Conservation (phyloP, 2,797 vertebrate genomes). For the Oreochromis mossambicus region DNA sequence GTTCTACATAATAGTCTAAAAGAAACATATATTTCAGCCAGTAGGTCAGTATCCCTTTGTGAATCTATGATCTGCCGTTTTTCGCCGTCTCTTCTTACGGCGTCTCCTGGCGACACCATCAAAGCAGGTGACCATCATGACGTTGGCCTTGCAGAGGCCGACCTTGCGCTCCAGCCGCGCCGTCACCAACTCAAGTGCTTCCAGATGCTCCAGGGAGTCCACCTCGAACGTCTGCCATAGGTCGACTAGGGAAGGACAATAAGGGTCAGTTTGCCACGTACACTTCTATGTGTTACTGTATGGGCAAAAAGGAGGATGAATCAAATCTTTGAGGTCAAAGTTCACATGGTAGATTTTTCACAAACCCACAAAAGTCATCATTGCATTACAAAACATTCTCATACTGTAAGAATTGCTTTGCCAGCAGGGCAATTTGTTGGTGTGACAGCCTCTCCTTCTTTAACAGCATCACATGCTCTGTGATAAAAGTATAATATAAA, state of each 20-base stretch:
- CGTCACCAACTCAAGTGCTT: conserved; percentile 86
- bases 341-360: neutral
- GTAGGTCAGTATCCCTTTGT: conserved; percentile 4
- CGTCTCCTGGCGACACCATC: conserved; percentile 80
- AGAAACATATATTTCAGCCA: neutral
- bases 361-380: neutral
- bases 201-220: conserved; percentile 90
- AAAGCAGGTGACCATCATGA: conserved; percentile 93
- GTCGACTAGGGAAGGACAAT: conserved; percentile 76
- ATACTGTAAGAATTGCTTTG: neutral
- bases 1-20: neutral
- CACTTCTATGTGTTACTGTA: neutral
- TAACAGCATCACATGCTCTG: neutral
- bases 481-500: accelerated
- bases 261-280: neutral
- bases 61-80: conserved; percentile 11
- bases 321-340: neutral
- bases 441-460: neutral
- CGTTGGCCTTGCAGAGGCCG: conserved; percentile 88
- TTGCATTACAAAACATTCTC: neutral
- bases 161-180: conserved; percentile 84
- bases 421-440: neutral
- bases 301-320: neutral
- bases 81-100: conserved; percentile 36
- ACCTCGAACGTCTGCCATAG: conserved; percentile 88